Evolutionary conservation across 2,888 invertebrate genomes (phyloP), one percentile per base, ranked within the genome.

Genomic region (Drosophila buzzatii): DNA sequence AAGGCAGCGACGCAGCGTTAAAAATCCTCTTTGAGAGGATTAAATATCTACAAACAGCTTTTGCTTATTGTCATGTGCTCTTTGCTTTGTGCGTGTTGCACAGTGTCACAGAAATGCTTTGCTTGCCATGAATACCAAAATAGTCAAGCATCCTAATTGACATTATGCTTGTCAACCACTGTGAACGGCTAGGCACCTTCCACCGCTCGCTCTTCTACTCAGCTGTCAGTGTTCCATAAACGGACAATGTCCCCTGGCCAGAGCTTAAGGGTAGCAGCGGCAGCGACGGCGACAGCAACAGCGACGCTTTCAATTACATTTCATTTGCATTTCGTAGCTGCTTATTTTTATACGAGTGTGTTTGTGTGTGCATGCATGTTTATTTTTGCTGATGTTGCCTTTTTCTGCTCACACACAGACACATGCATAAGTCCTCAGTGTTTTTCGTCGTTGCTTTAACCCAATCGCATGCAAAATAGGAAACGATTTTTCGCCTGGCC

Each of bases 1-100:
- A 81, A 65, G 76, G 82, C 76, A 76, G 55, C 61, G 59, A 63
- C 58, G 55, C 79, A 73, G 74, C 69, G 57, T 63, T 37, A 87
- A 89, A 87, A 88, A 88, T 88, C 87, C 87, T 88, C 87, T 88
- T 88, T 90, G 87, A 88, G 89, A 88, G 87, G 87, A 88, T 88
- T 88, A 88, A 88, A 87, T 85, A 85, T 81, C 68, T 85, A 82
- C 75, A 85, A 70, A 85, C 62, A 77, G 67, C 74, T 77, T 75
- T 79, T 79, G 79, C 77, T 78, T 78, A 79, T 78, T 78, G 69
- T 70, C 73, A 62, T 70, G 59, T 79, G 73, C 72, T 82, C 85
- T 87, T 81, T 87, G 76, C 63, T 53, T 52, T 53, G 58, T 63
- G 79, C 74, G 82, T 77, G 70, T 51, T 60, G 73, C 65, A 84